Evolutionary conservation across 64 coral and sea anemone genomes (phyloP), one percentile per base, ranked within the genome.

Genomic region (Montipora efflorescens): DNA sequence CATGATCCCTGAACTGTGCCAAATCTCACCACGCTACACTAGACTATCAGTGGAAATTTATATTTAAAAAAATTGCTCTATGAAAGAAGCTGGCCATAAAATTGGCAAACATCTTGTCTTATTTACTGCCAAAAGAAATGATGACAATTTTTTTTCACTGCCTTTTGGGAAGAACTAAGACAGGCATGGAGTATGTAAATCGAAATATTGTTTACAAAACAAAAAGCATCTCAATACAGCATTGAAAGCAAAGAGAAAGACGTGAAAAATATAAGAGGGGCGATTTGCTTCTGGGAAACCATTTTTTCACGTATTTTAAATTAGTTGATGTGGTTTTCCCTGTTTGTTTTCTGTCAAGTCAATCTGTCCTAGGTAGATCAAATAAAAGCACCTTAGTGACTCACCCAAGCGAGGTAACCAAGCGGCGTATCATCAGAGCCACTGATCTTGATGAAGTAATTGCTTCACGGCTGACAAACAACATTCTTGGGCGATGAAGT

Each of bases 371-470:
- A 15, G 23, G 55, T 64, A 64, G 14, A 16, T 15, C 11, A 64
- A 14, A 64, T 16, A 64, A 12, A 1, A 64, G 61, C 8, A 70
- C 50, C 19, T 7, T 48, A 6, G 66, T 67, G 22, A 50, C 44
- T 71, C 82, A 72, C 62, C 43, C 62, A 22, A 21, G 64, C 15
- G 62, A 15, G 4, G 44, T 48, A n/a, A 50, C 5, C 59, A 84
- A 43, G 82, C 64, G 12, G 47, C 47, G 18, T 51, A 16, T 49
- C 18, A 13, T 86, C 7, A 50, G 25, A 10, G 36, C 11, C 44
- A 51, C 64, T 86, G 82, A 86, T 10, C 36, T n/a, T 20, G 67
- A 86, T 86, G 82, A 47, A 21, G 82, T 86, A 70, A 86, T 86
- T 7, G 44, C 71, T 70, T 86, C 82, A 73, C 22, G 82, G 64